phyloP scores from a whole-genome alignment of 2,888 invertebrate species.

The Myopa testacea region DNA sequence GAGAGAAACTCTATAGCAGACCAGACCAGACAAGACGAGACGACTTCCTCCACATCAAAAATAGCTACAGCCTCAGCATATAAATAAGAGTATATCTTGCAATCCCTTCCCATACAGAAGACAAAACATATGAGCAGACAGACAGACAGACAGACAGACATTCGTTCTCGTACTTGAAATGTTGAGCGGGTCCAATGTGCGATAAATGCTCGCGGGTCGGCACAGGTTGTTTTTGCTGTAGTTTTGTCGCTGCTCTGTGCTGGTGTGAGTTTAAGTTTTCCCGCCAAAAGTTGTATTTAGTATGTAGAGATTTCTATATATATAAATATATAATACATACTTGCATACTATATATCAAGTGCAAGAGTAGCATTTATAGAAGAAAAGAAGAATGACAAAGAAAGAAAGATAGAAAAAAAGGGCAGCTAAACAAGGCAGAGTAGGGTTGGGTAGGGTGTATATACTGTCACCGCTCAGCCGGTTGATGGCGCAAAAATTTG shows the following conservation, averaged over 20 bases:
- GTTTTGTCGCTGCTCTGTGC: background rate
- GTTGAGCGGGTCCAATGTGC: conserved; percentile 17
- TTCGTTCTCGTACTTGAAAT: background rate
- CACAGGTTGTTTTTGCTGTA: conserved; percentile 33
- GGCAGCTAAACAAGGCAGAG: background rate
- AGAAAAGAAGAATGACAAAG: background rate
- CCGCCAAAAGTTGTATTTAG: conserved; percentile 27
- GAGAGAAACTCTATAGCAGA: background rate
- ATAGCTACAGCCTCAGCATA: conserved; percentile 16
- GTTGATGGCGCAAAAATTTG: conserved; percentile 36
- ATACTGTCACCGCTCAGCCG: conserved; percentile 15
- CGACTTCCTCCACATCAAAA: conserved; percentile 21
- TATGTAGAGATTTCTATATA: conserved; percentile 12
- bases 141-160: conserved; percentile 13
- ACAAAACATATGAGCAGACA: conserved; percentile 20
- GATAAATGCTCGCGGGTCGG: conserved; percentile 8
- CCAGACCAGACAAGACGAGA: conserved; percentile 8
- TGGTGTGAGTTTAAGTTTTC: conserved; percentile 20
- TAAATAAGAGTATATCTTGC: conserved; percentile 5
- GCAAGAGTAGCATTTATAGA: background rate
- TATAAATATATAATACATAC: background rate
- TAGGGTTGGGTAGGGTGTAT: background rate
- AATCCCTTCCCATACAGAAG: background rate
- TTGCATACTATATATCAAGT: background rate
- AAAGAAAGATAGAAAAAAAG: background rate